phyloP scores from a whole-genome alignment of 2,888 invertebrate species.

The Tigriopus californicus region DNA sequence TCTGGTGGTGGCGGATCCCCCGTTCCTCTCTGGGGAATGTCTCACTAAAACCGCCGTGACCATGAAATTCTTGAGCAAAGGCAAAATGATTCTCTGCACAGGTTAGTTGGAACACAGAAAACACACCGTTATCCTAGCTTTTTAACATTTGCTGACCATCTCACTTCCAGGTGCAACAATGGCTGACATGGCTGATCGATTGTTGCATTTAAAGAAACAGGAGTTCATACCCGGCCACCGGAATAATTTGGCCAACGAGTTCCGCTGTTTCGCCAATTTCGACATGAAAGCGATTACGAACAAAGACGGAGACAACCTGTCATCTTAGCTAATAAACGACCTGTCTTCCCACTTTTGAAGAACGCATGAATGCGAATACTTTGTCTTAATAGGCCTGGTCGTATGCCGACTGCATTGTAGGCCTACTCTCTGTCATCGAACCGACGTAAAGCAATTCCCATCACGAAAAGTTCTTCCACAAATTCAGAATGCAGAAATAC shows the following conservation, averaged over 20 bases:
- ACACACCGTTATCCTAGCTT: too few species aligned
- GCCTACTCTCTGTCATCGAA: too few species aligned
- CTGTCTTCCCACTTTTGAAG: too few species aligned
- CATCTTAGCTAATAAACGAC: too few species aligned
- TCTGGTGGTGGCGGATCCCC: slow-evolving; percentile 79
- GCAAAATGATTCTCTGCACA: slow-evolving; percentile 67
- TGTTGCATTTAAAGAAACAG: slow-evolving; percentile 44
- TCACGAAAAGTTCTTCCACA: too few species aligned
- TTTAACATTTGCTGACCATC: background rate
- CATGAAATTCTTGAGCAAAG: slow-evolving; percentile 48
- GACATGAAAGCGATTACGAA: slow-evolving; percentile 24
- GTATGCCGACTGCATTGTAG: too few species aligned
- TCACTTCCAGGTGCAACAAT: slow-evolving; percentile 46
- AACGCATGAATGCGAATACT: too few species aligned
- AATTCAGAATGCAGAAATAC: too few species aligned
- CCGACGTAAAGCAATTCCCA: too few species aligned
- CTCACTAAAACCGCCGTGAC: slow-evolving; percentile 60
- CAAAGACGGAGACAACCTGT: background rate
- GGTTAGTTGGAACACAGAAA: too few species aligned
- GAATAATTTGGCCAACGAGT: slow-evolving; percentile 81
- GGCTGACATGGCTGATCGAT: slow-evolving; percentile 43
- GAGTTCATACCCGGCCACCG: slow-evolving; percentile 59
- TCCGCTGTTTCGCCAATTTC: slow-evolving; percentile 76
- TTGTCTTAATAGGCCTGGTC: too few species aligned
- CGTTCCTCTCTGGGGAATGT: slow-evolving; percentile 83